Base-by-base conservation (phyloP, 2,888 invertebrate genomes). In the Apodemia duryi region DNA sequence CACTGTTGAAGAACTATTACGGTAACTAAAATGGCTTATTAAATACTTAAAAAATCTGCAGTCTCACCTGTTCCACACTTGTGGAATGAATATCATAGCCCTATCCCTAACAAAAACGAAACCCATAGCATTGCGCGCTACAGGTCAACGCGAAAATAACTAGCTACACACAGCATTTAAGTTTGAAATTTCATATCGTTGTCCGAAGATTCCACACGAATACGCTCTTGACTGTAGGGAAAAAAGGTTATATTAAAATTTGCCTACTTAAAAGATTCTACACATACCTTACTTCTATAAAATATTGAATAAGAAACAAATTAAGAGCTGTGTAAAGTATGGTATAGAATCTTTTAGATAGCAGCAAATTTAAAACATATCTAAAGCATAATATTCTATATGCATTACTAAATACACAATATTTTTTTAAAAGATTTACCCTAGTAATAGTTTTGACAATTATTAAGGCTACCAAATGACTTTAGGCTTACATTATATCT, bases 101-200 rank as follows among this genome's bases (percentile, higher is more conserved):
- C 92, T 92, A 88, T 84, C 80, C 91, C 92, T 91, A 91, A 85
- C 88, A 85, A 74, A 75, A 86, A 86, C 92, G 92, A 82, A 91
- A 90, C 92, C 88, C 83, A 90, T 87, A 91, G 92, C 92, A 92
- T 92, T 92, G 92, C 92, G 92, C 92, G 92, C 92, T 88, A 90
- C 92, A 68, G 90, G 92, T 91, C 89, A 91, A 91, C 91, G 91
- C 91, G 91, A 84, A 67, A 83, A 80, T 73, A 83, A 83, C 89
- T 91, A 88, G 90, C 90, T 91, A 91, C 88, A 91, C 91, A 90
- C 89, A 79, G 79, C 78, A 85, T 84, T 38, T 84, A 84, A 86
- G 81, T 84, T 86, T 84, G 78, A 82, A 80, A 83, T 86, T 85
- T 88, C 89, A 83, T 81, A 82, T 88, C 77, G 91, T 72, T 83